Evolutionary conservation across 2,888 invertebrate genomes (phyloP).

Genomic region (Folsomia candida): DNA sequence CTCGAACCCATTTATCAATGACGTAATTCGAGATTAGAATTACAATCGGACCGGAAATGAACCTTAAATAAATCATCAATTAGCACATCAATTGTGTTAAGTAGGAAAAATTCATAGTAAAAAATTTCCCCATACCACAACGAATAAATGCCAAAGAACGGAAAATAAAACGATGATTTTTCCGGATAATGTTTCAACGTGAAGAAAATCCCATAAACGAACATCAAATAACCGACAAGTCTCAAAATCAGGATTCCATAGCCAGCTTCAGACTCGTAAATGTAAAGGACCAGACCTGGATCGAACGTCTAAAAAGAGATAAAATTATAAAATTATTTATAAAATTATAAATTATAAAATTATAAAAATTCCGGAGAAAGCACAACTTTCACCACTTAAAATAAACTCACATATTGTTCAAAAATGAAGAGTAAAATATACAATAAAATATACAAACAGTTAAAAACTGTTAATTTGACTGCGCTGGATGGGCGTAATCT

Average conservation of each 20-base stretch:
- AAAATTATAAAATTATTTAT: slow-evolving; percentile 13
- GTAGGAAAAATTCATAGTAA: too few species aligned
- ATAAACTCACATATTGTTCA: slow-evolving; percentile 66
- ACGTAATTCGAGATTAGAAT: slow-evolving; percentile 74
- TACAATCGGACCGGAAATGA: slow-evolving; percentile 75
- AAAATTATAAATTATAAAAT: neutral
- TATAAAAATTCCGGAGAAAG: slow-evolving; percentile 1
- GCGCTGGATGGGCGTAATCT: slow-evolving; percentile 70
- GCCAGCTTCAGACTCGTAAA: slow-evolving; percentile 88
- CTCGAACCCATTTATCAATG: slow-evolving; percentile 76
- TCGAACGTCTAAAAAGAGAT: slow-evolving; percentile 70
- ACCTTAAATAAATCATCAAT: too few species aligned
- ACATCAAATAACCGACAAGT: slow-evolving; percentile 78
- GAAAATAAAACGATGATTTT: slow-evolving; percentile 78
- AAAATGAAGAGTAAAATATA: slow-evolving; percentile 76
- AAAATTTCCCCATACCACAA: slow-evolving; percentile 63
- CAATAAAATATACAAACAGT: slow-evolving; percentile 70
- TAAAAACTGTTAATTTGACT: slow-evolving; percentile 74
- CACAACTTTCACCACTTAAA: neutral
- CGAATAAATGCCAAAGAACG: slow-evolving; percentile 77
- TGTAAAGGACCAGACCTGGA: slow-evolving; percentile 82
- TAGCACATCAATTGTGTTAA: too few species aligned
- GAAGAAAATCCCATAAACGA: slow-evolving; percentile 66
- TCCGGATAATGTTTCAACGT: slow-evolving; percentile 80
- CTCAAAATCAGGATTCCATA: slow-evolving; percentile 75